Conservation (phyloP, 2,113 vertebrate species). For the Hippocampus guttulatus region DNA sequence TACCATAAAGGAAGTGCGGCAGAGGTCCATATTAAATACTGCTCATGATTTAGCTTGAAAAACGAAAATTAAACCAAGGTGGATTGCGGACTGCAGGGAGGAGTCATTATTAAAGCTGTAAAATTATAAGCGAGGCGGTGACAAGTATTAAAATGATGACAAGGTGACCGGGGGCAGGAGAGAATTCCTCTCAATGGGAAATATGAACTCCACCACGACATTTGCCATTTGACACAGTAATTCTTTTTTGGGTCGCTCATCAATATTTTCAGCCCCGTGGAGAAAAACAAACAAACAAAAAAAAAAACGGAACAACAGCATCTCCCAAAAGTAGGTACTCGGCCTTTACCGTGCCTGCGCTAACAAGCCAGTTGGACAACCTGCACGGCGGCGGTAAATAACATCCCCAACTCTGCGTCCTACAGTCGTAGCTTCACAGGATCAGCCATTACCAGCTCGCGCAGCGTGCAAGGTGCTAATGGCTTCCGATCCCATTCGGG, state of each 20-base stretch:
- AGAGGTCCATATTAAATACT: constrained; percentile 4
- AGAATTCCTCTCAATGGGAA: neutral
- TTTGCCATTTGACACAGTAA: no score
- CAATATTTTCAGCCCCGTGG: neutral
- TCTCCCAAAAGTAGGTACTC: neutral
- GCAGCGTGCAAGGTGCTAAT: no score
- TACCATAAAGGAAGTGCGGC: neutral
- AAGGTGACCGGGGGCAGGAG: neutral
- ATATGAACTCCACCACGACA: neutral
- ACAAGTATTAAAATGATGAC: constrained; percentile 2
- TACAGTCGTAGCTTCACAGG: constrained; percentile 38
- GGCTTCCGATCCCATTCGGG: constrained; percentile 29
- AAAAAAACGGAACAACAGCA: neutral
- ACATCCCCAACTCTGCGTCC: neutral
- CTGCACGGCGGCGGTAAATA: constrained; percentile 24
- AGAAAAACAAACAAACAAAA: neutral
- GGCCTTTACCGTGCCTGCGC: no score
- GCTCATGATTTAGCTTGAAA: constrained; percentile 7
- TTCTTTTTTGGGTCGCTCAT: neutral
- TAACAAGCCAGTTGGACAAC: constrained; percentile 9
- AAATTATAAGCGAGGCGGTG: neutral
- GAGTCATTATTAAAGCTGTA: constrained; percentile 12
- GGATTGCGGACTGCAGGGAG: neutral
- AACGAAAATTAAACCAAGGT: constrained; percentile 22
- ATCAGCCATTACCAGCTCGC: constrained; percentile 38